Conservation (phyloP, 2,113 vertebrate species). For the Salvelinus fontinalis region DNA sequence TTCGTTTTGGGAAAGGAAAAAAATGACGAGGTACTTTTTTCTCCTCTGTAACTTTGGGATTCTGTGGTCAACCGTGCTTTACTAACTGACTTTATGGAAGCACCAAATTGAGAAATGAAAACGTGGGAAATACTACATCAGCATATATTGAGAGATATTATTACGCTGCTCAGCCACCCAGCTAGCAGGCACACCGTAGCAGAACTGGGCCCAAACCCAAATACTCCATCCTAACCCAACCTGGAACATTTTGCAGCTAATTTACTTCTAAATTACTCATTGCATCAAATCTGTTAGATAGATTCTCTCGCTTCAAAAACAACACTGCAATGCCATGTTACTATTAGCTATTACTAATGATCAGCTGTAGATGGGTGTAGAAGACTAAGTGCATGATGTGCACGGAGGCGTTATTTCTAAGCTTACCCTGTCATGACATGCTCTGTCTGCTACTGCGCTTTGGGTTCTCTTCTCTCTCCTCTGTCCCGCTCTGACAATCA, state of each 20-base stretch:
- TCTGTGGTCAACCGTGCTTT: slow-evolving; percentile 25
- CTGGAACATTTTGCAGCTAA: not conserved
- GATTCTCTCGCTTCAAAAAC: not conserved
- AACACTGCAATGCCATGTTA: not conserved
- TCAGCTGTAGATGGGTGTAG: not conserved
- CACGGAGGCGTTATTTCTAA: not conserved
- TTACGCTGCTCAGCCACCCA: not conserved
- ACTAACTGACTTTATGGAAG: slow-evolving; percentile 1
- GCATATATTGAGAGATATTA: not conserved
- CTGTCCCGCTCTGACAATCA: not conserved
- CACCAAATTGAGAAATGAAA: not conserved
- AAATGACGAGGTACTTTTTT: not conserved
- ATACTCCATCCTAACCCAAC: not conserved
- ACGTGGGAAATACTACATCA: not conserved
- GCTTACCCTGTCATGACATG: not conserved
- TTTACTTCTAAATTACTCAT: not conserved
- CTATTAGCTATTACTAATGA: not conserved
- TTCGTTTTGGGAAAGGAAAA: not conserved
- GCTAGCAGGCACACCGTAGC: not conserved
- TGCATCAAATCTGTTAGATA: too few relatives aligned
- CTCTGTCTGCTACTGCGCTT: slow-evolving; percentile 1
- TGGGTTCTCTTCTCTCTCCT: not conserved
- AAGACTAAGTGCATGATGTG: not conserved
- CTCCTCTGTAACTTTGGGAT: slow-evolving; percentile 5
- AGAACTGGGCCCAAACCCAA: not conserved